Conservation (phyloP, 2,113 vertebrate genomes). For the Pitta sordida region DNA sequence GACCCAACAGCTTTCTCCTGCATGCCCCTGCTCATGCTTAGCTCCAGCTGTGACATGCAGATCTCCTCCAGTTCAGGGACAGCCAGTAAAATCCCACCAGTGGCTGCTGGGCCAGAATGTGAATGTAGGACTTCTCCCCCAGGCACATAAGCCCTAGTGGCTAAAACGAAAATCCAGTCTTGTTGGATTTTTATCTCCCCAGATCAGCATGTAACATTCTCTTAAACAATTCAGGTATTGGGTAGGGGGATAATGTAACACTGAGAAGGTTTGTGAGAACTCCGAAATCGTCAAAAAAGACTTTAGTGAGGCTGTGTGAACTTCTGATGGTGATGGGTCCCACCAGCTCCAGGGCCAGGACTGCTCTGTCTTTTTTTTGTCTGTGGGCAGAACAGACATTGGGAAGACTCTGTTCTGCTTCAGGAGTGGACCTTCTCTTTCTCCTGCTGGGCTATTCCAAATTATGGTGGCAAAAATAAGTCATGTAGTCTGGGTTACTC, state of each 20-base stretch:
- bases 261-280: background rate
- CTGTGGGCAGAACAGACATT: background rate
- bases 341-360: background rate
- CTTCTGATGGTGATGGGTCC: background rate
- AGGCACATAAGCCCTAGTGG: background rate
- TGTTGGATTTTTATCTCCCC: background rate
- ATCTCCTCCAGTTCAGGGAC: rapidly evolving
- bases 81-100: background rate
- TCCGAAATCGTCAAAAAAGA: background rate
- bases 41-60: background rate
- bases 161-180: background rate
- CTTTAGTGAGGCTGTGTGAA: background rate
- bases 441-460: background rate
- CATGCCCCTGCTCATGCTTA: background rate
- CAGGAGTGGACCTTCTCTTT: background rate
- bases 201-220: too few relatives aligned
- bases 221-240: background rate
- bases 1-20: background rate
- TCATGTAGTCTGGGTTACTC: background rate
- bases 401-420: background rate
- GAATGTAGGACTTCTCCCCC: background rate
- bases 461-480: background rate
- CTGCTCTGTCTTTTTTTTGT: background rate
- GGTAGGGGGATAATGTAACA: rapidly evolving
- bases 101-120: background rate